These are phyloP conservation scores for Heliconius himera DNA, from an alignment of 1,140 invertebrate genomes.

Conservation along the genomic window DNA sequence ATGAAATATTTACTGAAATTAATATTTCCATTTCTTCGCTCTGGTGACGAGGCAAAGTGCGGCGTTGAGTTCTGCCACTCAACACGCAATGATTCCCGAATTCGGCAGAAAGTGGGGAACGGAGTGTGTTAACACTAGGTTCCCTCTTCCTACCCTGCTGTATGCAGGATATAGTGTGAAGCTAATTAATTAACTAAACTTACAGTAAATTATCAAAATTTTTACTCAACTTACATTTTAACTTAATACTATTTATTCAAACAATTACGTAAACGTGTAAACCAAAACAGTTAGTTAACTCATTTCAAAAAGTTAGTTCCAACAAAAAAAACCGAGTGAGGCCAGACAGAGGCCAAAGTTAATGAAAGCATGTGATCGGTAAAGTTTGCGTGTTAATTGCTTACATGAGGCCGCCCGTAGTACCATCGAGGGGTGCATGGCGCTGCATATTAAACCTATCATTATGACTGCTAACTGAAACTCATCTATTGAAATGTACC, in stretches of 20 bases:
- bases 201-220: too few relatives aligned
- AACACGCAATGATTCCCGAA: too few relatives aligned
- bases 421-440: slow-evolving; percentile 27
- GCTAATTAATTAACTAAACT: too few relatives aligned
- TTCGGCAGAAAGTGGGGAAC: too few relatives aligned
- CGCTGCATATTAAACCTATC: slow-evolving; percentile 22
- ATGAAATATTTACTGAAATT: too few relatives aligned
- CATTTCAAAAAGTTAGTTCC: not conserved
- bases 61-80: too few relatives aligned
- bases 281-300: not conserved
- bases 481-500: slow-evolving; percentile 11
- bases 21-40: too few relatives aligned
- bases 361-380: slow-evolving; percentile 35
- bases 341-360: slow-evolving; percentile 24
- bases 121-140: too few relatives aligned
- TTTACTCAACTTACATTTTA: not conserved
- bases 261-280: not conserved
- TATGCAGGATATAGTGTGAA: too few relatives aligned
- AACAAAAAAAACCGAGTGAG: slow-evolving; percentile 10
- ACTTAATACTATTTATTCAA: not conserved
- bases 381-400: slow-evolving; percentile 45
- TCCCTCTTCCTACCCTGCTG: too few relatives aligned
- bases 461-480: slow-evolving; percentile 20
- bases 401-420: slow-evolving; percentile 37
- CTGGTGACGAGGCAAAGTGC: too few relatives aligned